Conservation (phyloP, 2,797 vertebrate genomes). For the Tenualosa ilisha region DNA sequence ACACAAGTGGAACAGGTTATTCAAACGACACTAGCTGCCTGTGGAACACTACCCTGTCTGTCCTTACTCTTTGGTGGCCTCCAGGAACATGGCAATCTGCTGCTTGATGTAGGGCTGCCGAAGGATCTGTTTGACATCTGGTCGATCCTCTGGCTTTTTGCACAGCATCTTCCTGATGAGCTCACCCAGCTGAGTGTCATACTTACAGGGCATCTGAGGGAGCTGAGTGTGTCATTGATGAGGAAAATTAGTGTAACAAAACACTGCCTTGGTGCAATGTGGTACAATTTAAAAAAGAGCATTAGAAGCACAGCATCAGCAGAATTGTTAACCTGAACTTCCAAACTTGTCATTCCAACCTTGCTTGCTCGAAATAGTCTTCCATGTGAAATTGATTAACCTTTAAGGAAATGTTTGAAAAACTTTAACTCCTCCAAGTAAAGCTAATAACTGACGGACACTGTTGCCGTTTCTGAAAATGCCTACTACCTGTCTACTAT, state of each 20-base stretch:
- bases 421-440: background rate
- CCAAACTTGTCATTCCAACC: background rate
- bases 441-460: background rate
- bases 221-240: slow-evolving; percentile 73
- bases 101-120: slow-evolving; percentile 91
- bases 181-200: slow-evolving; percentile 86
- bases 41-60: background rate
- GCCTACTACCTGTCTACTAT: too few species aligned
- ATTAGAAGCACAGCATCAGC: too few species aligned
- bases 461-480: background rate
- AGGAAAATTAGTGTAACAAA: slow-evolving; percentile 26
- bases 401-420: background rate
- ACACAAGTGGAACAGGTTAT: background rate
- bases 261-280: background rate
- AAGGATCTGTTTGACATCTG: slow-evolving; percentile 87
- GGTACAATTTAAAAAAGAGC: background rate
- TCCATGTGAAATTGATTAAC: background rate
- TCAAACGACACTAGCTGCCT: background rate
- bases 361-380: background rate
- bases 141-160: slow-evolving; percentile 90
- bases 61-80: slow-evolving; percentile 91
- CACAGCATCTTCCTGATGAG: slow-evolving; percentile 92
- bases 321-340: background rate
- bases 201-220: slow-evolving; percentile 92
- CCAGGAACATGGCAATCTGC: slow-evolving; percentile 90